Base-by-base conservation (phyloP, 2,113 vertebrate species). In the Neomonachus schauinslandi region DNA sequence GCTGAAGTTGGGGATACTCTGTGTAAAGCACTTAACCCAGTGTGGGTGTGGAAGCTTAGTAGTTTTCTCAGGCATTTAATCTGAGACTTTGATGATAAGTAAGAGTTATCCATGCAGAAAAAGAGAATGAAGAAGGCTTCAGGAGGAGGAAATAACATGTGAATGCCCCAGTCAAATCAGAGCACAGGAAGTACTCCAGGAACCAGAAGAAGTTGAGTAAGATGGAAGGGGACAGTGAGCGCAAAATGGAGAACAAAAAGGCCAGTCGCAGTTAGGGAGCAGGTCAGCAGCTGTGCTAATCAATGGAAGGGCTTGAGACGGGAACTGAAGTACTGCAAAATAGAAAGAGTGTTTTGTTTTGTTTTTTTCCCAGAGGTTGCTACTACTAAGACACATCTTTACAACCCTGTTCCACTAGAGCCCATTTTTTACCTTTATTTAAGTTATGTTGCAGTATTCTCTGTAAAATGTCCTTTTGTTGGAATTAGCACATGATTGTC, bases 391-490 rank as follows among this genome's bases (percentile, higher is more conserved):
- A 55, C 42, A 72, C n/a, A 46, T 49, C 21, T 72, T 57, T 90
- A 85, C 19, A 24, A 21, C 5, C 4, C n/a, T 51, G 18, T 51
- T 31, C 28, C 15, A 31, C n/a, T 39, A 51, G 24, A 92, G 53
- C 67, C 69, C 59, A 59, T 31, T 77, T 96, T 77, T 90, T 11
- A 94, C 57, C 77, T 95, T 67, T 74, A 77, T 77, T 24, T 61
- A 69, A 89, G 89, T 4, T 31, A 51, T 42, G 6, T 49, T 53
- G 31, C 7, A 79, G n/a, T 69, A n/a, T 21, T 95, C 59, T 87
- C 51, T 84, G 26, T 76, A 67, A 90, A 84, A 92, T 63, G 46
- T 36, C 28, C 28, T 74, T 61, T 51, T 69, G 6, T 67, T 74
- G 18, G 16, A 86, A 92, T 15, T 3, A 67, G 24, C 6, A 24